Percentiles rank a stretch among this genome's conserved stretches.
These are phyloP conservation scores for Meteorus colon DNA, from an alignment of 2,888 invertebrate genomes.

Conservation along the genomic window DNA sequence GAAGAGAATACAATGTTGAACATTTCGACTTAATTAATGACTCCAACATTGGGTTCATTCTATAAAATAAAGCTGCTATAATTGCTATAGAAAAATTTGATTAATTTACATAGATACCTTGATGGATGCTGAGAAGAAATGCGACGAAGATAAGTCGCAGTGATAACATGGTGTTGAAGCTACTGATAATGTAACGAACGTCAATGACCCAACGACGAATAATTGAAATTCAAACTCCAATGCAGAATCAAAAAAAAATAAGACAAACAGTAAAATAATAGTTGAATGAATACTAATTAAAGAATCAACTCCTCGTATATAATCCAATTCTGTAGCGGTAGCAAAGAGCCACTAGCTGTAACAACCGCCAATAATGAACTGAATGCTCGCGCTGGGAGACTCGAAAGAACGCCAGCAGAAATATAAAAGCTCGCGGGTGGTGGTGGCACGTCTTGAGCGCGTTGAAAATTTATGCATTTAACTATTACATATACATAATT, in stretches of 20 bases:
- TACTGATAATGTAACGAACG: not conserved
- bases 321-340: not conserved
- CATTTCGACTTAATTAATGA: not conserved
- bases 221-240: not conserved
- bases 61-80: not conserved
- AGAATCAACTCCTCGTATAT: not conserved
- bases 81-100: not conserved
- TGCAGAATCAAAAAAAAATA: not conserved
- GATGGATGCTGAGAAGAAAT: not conserved
- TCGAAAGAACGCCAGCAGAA: conserved; percentile 28
- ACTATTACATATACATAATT: conserved; percentile 1
- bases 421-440: conserved; percentile 34
- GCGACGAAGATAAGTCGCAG: not conserved
- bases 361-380: conserved; percentile 40
- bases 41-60: not conserved
- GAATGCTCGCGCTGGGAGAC: conserved; percentile 40
- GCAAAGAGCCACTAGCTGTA: conserved; percentile 22
- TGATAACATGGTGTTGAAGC: conserved; percentile 8
- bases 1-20: not conserved
- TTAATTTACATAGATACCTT: conserved; percentile 22
- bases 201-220: not conserved
- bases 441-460: conserved; percentile 13
- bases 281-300: not conserved
- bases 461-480: conserved; percentile 4
- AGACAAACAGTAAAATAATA: not conserved